These are phyloP conservation scores for Oncorhynchus mykiss DNA, from an alignment of 2,113 vertebrate species.

Conservation along the genomic window DNA sequence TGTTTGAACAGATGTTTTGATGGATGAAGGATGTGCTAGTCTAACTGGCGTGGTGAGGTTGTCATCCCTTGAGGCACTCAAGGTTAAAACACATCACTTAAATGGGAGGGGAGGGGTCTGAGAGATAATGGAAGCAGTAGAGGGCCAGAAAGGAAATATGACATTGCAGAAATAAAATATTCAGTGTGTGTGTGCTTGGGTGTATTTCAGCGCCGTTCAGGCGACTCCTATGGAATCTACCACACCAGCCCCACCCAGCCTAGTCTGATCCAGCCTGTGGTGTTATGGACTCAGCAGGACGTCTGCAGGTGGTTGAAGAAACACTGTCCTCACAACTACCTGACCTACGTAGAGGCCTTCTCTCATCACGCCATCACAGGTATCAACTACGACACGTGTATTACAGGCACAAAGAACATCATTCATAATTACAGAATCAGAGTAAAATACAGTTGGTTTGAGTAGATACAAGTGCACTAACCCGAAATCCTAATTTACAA, in stretches of 20 bases:
- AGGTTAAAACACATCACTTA: conserved; percentile 6
- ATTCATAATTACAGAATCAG: too few relatives aligned
- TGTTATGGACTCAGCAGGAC: conserved; percentile 95
- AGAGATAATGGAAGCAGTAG: too few relatives aligned
- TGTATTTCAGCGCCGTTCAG: conserved; percentile 73
- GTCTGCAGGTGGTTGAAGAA: conserved; percentile 98
- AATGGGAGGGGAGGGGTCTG: too few relatives aligned
- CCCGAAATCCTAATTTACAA: neutral
- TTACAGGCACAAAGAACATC: too few relatives aligned
- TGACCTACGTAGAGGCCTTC: conserved; percentile 92
- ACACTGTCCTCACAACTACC: conserved; percentile 96
- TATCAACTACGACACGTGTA: conserved; percentile 15
- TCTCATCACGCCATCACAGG: conserved; percentile 92
- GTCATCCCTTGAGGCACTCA: neutral
- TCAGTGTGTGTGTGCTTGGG: conserved; percentile 1
- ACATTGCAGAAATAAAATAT: neutral
- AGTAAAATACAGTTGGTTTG: too few relatives aligned
- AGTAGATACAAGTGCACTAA: too few relatives aligned
- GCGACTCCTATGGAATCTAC: conserved; percentile 86
- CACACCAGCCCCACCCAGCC: conserved; percentile 90
- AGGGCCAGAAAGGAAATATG: neutral
- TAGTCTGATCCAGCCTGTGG: conserved; percentile 86
- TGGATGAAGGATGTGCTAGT: neutral
- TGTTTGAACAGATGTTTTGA: neutral
- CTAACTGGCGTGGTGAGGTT: neutral